Evolutionary conservation across 92 coral and sea anemone species (phyloP), one percentile per base, ranked within the genome.

Genomic region (Umimayanthus chanpuru): DNA sequence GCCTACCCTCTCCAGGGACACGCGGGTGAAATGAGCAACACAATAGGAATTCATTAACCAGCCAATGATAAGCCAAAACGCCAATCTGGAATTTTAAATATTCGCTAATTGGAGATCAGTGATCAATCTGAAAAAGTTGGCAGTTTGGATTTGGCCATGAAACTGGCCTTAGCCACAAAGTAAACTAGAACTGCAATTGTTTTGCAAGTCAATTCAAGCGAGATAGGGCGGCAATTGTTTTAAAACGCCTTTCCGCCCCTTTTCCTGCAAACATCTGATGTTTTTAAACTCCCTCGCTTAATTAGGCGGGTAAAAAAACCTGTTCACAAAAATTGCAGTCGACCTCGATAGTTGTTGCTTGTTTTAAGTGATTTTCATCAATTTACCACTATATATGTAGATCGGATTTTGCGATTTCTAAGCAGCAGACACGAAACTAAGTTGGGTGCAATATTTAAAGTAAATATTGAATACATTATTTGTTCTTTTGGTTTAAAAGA

Each of bases 1-100:
- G 86, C 86, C 25, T n/a, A 28, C 77, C 78, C 76, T 81, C 86
- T 83, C 77, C 87, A 68, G 87, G 87, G 87, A 83, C 87, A 36
- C 78, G 87, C 87, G 87, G 87, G 20, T 83, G 61, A 65, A 70
- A 26, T 71, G 14, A 70, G 29, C 86, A 82, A 47, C 12, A 83
- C 78, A 83, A 83, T 44, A 44, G 67, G 77, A 68, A 70, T 83
- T 83, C 55, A 49, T 83, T 41, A 29, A 83, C 15, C 2, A 21
- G 40, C 87, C 87, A 83, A 83, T 83, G 65, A 70, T 29, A 20
- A 44, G 61, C 26, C 43, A 29, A 83, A 68, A 47, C n/a, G 32
- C 39, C 77, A 50, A 7, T n/a, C 77, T 43, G 87, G 78, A 83
- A 83, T 83, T 70, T 36, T 5, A 70, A 83, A 25, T 44, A 83